Conservation (phyloP, 1,140 invertebrate genomes). For the Phocides pigmalion region DNA sequence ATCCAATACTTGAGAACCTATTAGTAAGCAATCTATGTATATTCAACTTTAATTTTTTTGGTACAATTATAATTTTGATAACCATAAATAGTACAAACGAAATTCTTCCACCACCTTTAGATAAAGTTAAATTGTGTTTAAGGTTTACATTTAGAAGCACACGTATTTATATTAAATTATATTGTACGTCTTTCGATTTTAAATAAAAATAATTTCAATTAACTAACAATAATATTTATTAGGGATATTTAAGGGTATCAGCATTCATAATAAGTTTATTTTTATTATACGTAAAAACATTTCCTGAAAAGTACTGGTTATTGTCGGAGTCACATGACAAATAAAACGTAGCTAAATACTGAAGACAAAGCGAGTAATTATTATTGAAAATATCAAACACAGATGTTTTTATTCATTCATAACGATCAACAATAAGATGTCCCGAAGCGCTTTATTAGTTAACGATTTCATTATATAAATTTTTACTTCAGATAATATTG, state of each 20-base stretch:
- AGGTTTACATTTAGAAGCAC: neutral
- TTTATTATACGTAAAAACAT: constrained; percentile 1
- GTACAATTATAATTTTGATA: too few species aligned
- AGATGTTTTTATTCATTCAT: constrained; percentile 45
- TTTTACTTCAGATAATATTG: neutral
- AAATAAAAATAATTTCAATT: constrained; percentile 14
- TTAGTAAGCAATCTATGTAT: too few species aligned
- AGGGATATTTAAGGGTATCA: neutral
- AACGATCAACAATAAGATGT: constrained; percentile 38
- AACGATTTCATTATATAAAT: neutral
- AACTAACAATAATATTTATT: neutral
- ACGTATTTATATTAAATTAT: neutral
- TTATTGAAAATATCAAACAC: constrained; percentile 52
- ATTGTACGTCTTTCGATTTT: neutral
- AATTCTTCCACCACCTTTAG: constrained; percentile 10
- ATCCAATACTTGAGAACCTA: too few species aligned
- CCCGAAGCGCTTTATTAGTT: constrained; percentile 18
- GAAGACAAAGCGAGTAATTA: constrained; percentile 54
- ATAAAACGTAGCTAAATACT: constrained; percentile 34
- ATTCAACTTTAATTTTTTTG: too few species aligned
- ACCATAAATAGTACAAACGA: constrained; percentile 2
- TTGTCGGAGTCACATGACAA: constrained; percentile 10
- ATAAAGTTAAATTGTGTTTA: neutral
- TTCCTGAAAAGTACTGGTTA: constrained; percentile 23
- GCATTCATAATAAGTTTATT: neutral